Evolutionary conservation across 2,113 vertebrate genomes (phyloP).

Genomic region (Leucoraja erinaceus): DNA sequence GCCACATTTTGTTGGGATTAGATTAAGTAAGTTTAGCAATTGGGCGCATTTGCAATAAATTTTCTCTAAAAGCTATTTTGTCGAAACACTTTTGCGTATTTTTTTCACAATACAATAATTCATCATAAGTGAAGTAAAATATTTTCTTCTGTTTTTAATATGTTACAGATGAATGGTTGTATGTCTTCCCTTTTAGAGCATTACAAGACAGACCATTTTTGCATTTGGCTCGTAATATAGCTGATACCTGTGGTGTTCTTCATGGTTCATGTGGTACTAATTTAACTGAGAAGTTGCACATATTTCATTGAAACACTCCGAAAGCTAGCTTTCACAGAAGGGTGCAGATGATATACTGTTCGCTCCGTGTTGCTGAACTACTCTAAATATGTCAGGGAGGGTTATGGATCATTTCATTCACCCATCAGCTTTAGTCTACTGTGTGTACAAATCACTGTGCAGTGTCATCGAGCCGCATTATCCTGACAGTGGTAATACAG

Average conservation of each 20-base stretch:
- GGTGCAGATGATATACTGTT: constrained; percentile 83
- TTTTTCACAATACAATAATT: constrained; percentile 74
- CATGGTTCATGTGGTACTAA: constrained; percentile 97
- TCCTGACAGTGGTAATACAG: constrained; percentile 78
- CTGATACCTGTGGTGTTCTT: constrained; percentile 95
- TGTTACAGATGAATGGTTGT: constrained; percentile 88
- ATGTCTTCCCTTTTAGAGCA: constrained; percentile 81
- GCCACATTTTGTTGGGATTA: constrained; percentile 45
- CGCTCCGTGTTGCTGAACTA: constrained; percentile 73
- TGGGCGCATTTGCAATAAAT: constrained; percentile 70
- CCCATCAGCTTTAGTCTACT: constrained; percentile 69
- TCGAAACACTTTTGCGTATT: constrained; percentile 66
- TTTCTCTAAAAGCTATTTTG: constrained; percentile 73
- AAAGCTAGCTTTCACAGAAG: constrained; percentile 73
- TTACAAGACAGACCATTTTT: constrained; percentile 72
- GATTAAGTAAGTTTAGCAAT: constrained; percentile 69
- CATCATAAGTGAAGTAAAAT: constrained; percentile 91
- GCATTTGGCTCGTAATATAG: constrained; percentile 70
- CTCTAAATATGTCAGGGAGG: constrained; percentile 75
- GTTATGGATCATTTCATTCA: constrained; percentile 84
- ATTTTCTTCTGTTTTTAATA: constrained; percentile 95
- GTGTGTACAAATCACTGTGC: constrained; percentile 77
- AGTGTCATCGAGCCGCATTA: constrained; percentile 78
- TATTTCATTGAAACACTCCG: constrained; percentile 92
- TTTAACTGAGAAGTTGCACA: constrained; percentile 97